Percentiles rank a stretch among this genome's conserved stretches.
Evolutionary conservation across 2,888 invertebrate genomes (phyloP).

Genomic region (Brachyptera risi): DNA sequence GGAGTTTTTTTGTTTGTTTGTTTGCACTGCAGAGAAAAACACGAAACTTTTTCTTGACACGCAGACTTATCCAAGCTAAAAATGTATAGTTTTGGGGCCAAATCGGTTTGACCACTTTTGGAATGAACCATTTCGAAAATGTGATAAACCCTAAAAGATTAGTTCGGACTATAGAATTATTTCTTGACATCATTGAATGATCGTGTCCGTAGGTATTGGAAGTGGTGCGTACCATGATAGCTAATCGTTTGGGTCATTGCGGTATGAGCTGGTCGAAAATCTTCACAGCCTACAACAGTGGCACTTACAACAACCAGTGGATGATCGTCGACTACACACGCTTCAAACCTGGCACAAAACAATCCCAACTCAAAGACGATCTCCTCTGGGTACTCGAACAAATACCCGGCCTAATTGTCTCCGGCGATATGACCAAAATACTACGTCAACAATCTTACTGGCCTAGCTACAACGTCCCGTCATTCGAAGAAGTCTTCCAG

Average conservation of each 20-base stretch:
- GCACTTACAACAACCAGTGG: conserved; percentile 76
- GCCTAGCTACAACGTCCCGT: conserved; percentile 67
- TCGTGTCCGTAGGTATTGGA: conserved; percentile 47
- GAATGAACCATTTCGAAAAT: too few relatives aligned
- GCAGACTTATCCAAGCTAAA: too few relatives aligned
- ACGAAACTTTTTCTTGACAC: too few relatives aligned
- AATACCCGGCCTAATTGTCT: conserved; percentile 46
- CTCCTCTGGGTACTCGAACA: conserved; percentile 63
- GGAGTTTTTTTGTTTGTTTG: too few relatives aligned
- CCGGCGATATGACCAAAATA: conserved; percentile 45
- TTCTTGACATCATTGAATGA: too few relatives aligned
- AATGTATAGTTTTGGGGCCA: too few relatives aligned
- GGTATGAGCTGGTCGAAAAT: conserved; percentile 58
- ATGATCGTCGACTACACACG: conserved; percentile 63
- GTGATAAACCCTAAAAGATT: too few relatives aligned
- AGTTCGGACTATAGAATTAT: too few relatives aligned
- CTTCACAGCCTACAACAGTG: conserved; percentile 61
- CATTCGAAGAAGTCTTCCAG: not conserved
- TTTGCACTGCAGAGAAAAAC: too few relatives aligned
- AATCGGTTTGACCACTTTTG: too few relatives aligned
- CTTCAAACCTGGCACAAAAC: conserved; percentile 48
- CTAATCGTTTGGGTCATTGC: conserved; percentile 58
- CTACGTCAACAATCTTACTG: conserved; percentile 54
- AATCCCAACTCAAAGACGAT: conserved; percentile 3
- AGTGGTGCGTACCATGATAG: conserved; percentile 59